phyloP scores from a whole-genome alignment of 1,140 invertebrate species.

The Sycophila sp. region DNA sequence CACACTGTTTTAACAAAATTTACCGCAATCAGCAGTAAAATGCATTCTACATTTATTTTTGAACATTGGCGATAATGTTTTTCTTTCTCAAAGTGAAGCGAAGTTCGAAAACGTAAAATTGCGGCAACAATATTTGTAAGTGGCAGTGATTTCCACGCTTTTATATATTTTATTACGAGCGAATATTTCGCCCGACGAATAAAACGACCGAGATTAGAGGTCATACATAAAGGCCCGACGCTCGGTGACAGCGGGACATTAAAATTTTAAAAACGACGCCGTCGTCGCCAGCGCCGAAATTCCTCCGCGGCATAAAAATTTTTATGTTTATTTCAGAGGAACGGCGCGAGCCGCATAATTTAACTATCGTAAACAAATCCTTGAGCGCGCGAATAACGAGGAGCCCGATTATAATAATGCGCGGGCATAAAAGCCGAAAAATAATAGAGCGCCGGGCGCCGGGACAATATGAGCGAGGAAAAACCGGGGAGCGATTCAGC shows the following conservation, averaged over 20 bases:
- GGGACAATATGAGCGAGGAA: constrained; percentile 41
- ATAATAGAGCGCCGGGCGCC: constrained; percentile 35
- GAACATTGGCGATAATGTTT: too few species aligned
- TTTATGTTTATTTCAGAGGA: not conserved
- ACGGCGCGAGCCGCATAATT: constrained; percentile 4
- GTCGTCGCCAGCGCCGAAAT: too few species aligned
- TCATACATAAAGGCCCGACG: not conserved
- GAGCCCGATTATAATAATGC: constrained; percentile 42
- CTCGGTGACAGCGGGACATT: not conserved
- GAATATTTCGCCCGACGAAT: too few species aligned
- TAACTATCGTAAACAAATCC: constrained; percentile 20
- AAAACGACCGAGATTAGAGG: too few species aligned
- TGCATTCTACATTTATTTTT: too few species aligned
- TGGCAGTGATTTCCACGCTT: too few species aligned
- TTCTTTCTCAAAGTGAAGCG: too few species aligned
- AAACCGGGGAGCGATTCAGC: constrained; percentile 50
- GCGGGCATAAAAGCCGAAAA: constrained; percentile 18
- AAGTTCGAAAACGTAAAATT: too few species aligned
- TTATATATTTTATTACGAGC: too few species aligned
- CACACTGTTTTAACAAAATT: too few species aligned
- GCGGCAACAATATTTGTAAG: too few species aligned
- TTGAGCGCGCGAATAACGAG: constrained; percentile 38
- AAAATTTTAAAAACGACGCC: not conserved
- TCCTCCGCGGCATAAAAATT: not conserved
- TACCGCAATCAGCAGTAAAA: too few species aligned